phyloP scores from a whole-genome alignment of 2,888 invertebrate genomes.

The Embidobia sp. region DNA sequence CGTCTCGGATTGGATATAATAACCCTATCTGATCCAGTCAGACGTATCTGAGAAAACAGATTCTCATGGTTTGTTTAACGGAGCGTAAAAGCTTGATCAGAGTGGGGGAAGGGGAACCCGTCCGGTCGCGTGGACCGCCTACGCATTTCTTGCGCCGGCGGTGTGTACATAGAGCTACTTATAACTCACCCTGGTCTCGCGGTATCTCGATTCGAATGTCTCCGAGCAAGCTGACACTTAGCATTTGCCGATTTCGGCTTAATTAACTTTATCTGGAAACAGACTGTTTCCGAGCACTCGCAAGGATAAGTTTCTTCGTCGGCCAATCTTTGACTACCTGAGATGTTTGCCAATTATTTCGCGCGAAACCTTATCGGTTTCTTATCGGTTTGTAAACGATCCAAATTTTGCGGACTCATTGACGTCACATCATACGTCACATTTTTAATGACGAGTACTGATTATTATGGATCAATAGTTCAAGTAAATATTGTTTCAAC shows the following conservation, averaged over 20 bases:
- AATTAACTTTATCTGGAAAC: constrained; percentile 70
- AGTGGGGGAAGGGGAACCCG: constrained; percentile 74
- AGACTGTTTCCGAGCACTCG: constrained; percentile 50
- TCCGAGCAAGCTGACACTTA: constrained; percentile 51
- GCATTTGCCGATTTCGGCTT: constrained; percentile 70
- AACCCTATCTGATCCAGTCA: constrained; percentile 11
- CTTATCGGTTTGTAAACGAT: constrained; percentile 41
- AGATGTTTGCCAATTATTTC: constrained; percentile 55
- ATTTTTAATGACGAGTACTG: too few species aligned
- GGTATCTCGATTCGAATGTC: constrained; percentile 62
- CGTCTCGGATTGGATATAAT: constrained; percentile 1
- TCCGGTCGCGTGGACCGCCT: constrained; percentile 81
- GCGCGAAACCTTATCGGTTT: too few species aligned
- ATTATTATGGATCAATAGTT: too few species aligned
- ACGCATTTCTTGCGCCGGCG: constrained; percentile 73
- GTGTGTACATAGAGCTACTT: constrained; percentile 58
- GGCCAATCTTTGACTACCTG: constrained; percentile 51
- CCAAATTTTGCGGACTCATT: constrained; percentile 9
- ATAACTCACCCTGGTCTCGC: constrained; percentile 55
- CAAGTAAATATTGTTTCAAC: too few species aligned
- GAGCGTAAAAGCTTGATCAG: not conserved
- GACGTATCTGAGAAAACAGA: constrained; percentile 31
- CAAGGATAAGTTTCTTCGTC: constrained; percentile 42
- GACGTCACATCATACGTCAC: constrained; percentile 6
- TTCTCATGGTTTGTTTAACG: constrained; percentile 51